A percentile compares a stretch with the other conserved stretches of the same genome.
Evolutionary conservation across 1,140 invertebrate genomes (phyloP).

Genomic region (Agrypnia vestita): DNA sequence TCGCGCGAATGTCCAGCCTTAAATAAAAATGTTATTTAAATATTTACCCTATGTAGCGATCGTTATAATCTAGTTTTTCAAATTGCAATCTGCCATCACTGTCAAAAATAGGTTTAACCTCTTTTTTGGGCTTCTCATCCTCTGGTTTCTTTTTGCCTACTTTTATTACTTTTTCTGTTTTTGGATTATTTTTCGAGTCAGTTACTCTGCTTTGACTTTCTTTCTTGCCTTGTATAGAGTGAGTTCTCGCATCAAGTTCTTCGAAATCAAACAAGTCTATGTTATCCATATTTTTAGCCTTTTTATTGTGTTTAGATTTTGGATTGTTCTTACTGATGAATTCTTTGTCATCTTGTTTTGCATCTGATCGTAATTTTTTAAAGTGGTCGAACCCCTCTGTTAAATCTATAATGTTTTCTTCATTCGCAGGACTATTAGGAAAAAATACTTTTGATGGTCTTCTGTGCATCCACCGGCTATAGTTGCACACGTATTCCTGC

Average conservation of each 20-base stretch:
- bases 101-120: conserved; percentile 60
- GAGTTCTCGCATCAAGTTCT: conserved; percentile 12
- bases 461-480: conserved; percentile 45
- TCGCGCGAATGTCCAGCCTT: no score
- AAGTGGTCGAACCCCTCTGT: conserved; percentile 51
- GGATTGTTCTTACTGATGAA: conserved; percentile 6
- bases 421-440: conserved; percentile 16
- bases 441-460: conserved; percentile 47
- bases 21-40: no score
- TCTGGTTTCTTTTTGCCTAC: neutral
- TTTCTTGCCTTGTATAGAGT: neutral
- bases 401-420: conserved; percentile 62
- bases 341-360: conserved; percentile 21
- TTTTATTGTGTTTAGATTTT: conserved; percentile 18
- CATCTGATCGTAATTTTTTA: conserved; percentile 39
- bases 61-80: conserved; percentile 74
- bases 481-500: conserved; percentile 37
- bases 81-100: conserved; percentile 72
- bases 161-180: conserved; percentile 1
- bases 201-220: neutral
- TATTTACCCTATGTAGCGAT: conserved; percentile 69
- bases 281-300: neutral
- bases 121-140: neutral
- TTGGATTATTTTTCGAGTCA: neutral
- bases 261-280: conserved; percentile 36